phyloP scores from a whole-genome alignment of 2,797 vertebrate species.

The Triplophysa bombifrons region DNA sequence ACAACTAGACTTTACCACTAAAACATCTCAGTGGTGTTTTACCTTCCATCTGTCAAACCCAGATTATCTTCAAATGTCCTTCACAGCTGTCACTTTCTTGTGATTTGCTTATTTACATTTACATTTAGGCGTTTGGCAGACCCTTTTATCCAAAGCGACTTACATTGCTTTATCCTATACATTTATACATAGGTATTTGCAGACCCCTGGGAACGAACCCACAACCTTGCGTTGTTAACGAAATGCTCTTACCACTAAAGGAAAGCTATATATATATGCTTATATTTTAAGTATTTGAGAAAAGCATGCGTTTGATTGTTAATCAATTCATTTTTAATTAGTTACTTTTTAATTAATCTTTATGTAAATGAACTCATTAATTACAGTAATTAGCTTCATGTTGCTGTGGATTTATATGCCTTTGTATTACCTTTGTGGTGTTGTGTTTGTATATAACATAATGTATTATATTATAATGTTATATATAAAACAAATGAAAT shows the following conservation, averaged over 20 bases:
- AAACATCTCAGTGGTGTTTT: background rate
- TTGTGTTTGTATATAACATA: background rate
- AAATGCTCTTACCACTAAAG: too few species aligned
- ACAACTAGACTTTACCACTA: background rate
- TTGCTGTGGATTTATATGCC: background rate
- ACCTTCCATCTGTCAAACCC: background rate
- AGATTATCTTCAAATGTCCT: background rate
- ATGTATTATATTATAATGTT: too few species aligned
- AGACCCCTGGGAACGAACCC: too few species aligned
- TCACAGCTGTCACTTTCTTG: background rate
- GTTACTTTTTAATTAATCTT: background rate
- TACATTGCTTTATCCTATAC: too few species aligned
- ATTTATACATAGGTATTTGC: too few species aligned
- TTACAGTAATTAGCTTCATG: background rate
- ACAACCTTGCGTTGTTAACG: too few species aligned
- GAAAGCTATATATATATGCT: too few species aligned
- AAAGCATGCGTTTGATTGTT: background rate
- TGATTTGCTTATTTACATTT: conserved; percentile 2
- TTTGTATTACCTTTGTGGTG: background rate
- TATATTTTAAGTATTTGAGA: background rate
- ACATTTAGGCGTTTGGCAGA: too few species aligned
- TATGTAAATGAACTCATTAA: background rate
- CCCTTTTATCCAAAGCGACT: too few species aligned
- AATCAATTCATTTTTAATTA: background rate
- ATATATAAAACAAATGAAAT: background rate